Conservation (phyloP, 2,113 vertebrate genomes). For the Felis chaus region DNA sequence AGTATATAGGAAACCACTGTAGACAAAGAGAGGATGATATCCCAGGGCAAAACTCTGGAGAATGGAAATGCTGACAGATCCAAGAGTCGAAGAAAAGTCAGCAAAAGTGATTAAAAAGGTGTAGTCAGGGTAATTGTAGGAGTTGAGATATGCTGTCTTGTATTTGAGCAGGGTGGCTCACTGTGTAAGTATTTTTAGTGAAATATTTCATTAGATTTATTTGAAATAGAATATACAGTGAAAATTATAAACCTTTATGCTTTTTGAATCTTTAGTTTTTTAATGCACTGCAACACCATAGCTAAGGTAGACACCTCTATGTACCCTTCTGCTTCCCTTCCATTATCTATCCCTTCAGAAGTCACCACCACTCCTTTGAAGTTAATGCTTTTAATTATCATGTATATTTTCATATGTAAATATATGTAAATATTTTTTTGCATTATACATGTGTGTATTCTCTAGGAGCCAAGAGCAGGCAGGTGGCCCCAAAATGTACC, state of each 20-base stretch:
- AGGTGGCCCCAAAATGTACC: background rate
- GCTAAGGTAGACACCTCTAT: background rate
- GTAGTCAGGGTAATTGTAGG: background rate
- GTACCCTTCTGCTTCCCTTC: background rate
- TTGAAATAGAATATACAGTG: background rate
- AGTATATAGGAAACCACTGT: background rate
- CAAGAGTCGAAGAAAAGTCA: background rate
- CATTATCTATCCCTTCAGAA: background rate
- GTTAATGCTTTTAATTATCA: background rate
- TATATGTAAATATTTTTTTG: background rate
- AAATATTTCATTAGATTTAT: background rate
- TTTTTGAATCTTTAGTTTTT: background rate
- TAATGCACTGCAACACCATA: background rate
- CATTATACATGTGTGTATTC: background rate
- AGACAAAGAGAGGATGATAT: background rate
- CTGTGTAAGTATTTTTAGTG: background rate
- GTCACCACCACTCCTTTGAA: background rate
- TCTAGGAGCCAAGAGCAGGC: background rate
- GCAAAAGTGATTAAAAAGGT: background rate
- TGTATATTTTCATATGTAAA: background rate
- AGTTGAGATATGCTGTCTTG: background rate
- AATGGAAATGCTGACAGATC: background rate
- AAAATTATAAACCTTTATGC: background rate
- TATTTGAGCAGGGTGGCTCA: background rate
- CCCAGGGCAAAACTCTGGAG: background rate